phyloP scores from a whole-genome alignment of 1,140 invertebrate species.

The Hyphantria cunea region DNA sequence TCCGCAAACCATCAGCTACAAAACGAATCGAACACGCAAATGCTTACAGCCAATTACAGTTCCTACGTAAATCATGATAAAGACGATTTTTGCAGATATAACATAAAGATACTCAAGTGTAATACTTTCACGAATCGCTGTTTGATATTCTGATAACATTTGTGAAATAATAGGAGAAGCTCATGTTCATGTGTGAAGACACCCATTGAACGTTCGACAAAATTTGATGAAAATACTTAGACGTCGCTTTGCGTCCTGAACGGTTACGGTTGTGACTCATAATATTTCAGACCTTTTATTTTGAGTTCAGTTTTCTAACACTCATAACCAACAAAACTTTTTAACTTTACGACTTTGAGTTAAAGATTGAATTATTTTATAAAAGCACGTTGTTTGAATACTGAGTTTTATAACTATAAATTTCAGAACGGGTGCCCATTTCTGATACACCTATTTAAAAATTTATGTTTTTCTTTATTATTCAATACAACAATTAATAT shows the following conservation, averaged over 20 bases:
- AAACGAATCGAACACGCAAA: slow-evolving; percentile 40
- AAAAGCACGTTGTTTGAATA: no score
- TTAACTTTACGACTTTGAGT: background rate
- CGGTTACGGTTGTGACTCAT: slow-evolving; percentile 32
- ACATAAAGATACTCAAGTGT: slow-evolving; percentile 28
- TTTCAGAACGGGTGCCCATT: no score
- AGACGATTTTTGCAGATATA: slow-evolving; percentile 27
- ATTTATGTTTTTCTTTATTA: no score
- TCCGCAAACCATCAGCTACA: slow-evolving; percentile 31
- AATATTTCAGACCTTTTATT: slow-evolving; percentile 40
- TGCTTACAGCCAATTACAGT: slow-evolving; percentile 41
- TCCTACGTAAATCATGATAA: slow-evolving; percentile 32
- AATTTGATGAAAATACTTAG: slow-evolving; percentile 55
- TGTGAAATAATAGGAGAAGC: slow-evolving; percentile 65
- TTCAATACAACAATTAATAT: no score
- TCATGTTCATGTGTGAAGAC: slow-evolving; percentile 49
- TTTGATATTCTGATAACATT: slow-evolving; percentile 72
- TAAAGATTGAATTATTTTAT: no score
- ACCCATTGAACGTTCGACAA: slow-evolving; percentile 44
- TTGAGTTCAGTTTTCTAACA: slow-evolving; percentile 30
- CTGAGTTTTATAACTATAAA: no score
- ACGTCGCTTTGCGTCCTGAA: slow-evolving; percentile 28
- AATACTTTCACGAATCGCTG: slow-evolving; percentile 49
- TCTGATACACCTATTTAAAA: no score
- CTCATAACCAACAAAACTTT: no score